A percentile compares a stretch with the other conserved stretches of the same genome.
phyloP scores from a whole-genome alignment of 2,113 vertebrate species.

The Strigops habroptila region DNA sequence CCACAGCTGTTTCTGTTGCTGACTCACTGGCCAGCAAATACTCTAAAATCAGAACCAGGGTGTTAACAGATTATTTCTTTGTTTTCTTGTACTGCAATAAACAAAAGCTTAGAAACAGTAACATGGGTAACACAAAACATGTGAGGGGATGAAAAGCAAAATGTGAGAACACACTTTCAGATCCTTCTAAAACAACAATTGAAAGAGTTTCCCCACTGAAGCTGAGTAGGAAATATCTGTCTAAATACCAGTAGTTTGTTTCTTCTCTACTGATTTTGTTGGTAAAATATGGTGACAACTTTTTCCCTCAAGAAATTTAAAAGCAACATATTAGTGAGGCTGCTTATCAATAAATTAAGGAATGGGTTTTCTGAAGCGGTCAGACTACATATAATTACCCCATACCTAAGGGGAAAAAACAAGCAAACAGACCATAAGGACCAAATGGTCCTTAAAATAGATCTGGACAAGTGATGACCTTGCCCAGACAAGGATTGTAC shows the following conservation, averaged over 20 bases:
- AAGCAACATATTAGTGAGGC: background rate
- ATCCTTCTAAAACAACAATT: background rate
- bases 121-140: background rate
- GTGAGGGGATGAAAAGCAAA: background rate
- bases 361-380: background rate
- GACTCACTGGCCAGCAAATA: background rate
- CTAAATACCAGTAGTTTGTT: background rate
- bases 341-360: background rate
- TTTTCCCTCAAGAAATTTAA: background rate
- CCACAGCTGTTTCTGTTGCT: background rate
- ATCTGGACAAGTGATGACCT: background rate
- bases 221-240: background rate
- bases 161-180: background rate
- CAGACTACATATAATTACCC: background rate
- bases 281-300: background rate
- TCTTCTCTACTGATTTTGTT: background rate
- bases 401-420: background rate
- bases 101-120: background rate
- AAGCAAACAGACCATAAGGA: background rate
- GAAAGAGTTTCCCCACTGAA: background rate
- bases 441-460: background rate
- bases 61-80: background rate
- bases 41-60: background rate
- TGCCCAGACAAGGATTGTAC: background rate
- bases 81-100: accelerated